Conservation (phyloP, 2,888 invertebrate genomes). For the Eupithecia pulchellata region DNA sequence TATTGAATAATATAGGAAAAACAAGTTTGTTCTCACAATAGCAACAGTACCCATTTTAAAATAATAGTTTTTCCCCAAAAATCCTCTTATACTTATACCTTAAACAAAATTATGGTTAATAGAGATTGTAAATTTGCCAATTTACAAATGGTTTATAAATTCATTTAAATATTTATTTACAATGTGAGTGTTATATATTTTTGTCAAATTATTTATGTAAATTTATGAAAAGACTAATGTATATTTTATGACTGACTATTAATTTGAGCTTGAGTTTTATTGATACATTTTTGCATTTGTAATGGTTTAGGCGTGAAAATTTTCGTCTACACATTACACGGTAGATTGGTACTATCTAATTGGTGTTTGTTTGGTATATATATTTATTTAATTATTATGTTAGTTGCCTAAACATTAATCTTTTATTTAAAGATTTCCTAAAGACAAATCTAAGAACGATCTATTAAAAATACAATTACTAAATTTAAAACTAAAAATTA, state of each 20-base stretch:
- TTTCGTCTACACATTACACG: neutral
- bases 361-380: neutral
- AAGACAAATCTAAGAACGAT: no score
- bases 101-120: conserved; percentile 63
- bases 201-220: conserved; percentile 30
- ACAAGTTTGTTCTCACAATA: conserved; percentile 52
- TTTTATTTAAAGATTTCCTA: neutral
- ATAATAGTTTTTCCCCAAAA: conserved; percentile 49
- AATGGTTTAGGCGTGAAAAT: conserved; percentile 2
- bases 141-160: conserved; percentile 68
- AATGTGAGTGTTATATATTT: conserved; percentile 21
- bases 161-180: conserved; percentile 43
- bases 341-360: neutral
- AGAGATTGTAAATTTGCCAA: conserved; percentile 76
- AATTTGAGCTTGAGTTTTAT: conserved; percentile 30
- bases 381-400: neutral
- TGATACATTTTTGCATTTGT: conserved; percentile 7
- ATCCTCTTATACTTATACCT: conserved; percentile 68
- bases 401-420: neutral
- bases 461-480: no score
- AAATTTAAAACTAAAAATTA: no score
- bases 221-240: conserved; percentile 28
- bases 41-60: conserved; percentile 46
- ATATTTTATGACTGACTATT: conserved; percentile 30
- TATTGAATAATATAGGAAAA: neutral